These are phyloP conservation scores for Calameuta filiformis DNA, from an alignment of 2,888 invertebrate species.

Conservation along the genomic window DNA sequence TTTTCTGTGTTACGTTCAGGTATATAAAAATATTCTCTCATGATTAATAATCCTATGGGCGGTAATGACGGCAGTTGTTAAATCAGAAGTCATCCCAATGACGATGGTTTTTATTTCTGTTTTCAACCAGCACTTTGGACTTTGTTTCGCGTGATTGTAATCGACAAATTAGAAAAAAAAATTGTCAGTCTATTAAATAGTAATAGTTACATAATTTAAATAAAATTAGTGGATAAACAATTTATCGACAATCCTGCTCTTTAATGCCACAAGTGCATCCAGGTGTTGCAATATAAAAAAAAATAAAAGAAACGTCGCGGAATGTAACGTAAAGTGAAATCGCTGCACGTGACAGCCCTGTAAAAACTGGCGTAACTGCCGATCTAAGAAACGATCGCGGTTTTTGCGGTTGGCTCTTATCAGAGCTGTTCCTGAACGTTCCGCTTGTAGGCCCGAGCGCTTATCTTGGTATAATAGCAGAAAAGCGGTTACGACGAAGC, in stretches of 20 bases:
- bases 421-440: constrained; percentile 19
- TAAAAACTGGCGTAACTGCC: not conserved
- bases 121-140: not conserved
- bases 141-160: not conserved
- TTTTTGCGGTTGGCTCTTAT: constrained; percentile 26
- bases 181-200: not conserved
- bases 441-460: constrained; percentile 14
- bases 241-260: not conserved
- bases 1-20: not conserved
- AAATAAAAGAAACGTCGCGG: not conserved
- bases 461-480: constrained; percentile 17
- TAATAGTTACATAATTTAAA: not conserved
- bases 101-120: not conserved
- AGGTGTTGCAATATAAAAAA: not conserved
- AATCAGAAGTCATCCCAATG: not conserved
- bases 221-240: not conserved
- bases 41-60: not conserved
- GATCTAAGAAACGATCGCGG: not conserved
- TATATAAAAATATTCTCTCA: not conserved
- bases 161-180: not conserved
- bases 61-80: not conserved
- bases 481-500: not conserved
- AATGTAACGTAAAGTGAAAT: not conserved
- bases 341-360: not conserved
- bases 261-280: not conserved